Percentiles rank a stretch among this genome's conserved stretches.
These are phyloP conservation scores for Sclerurus mexicanus DNA, from an alignment of 2,113 vertebrate genomes.

Conservation along the genomic window DNA sequence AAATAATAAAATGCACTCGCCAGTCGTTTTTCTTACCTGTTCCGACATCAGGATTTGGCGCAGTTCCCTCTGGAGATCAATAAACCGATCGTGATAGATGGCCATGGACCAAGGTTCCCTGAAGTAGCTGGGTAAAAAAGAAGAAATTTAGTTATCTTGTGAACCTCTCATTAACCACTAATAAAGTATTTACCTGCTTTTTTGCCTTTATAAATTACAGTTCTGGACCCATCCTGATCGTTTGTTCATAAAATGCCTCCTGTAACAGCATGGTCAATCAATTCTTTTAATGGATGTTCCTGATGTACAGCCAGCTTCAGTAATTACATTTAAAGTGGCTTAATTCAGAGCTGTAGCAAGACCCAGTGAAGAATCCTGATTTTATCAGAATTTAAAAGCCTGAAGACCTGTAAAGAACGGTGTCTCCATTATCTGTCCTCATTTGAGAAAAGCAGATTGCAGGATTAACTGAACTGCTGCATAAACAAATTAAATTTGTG, in stretches of 20 bases:
- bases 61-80: constrained; percentile 89
- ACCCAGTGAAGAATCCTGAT: constrained; percentile 92
- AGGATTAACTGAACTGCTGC: constrained; percentile 87
- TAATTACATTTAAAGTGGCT: constrained; percentile 94
- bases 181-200: constrained; percentile 84
- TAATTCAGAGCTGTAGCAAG: constrained; percentile 93
- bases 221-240: constrained; percentile 80
- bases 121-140: constrained; percentile 86
- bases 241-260: constrained; percentile 88
- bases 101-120: constrained; percentile 86
- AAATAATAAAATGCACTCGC: constrained; percentile 28
- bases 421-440: constrained; percentile 86
- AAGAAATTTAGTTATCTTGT: constrained; percentile 77
- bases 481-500: constrained; percentile 89
- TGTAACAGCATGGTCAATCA: constrained; percentile 89
- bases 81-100: constrained; percentile 91
- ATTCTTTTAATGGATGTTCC: constrained; percentile 96
- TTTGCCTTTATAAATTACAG: constrained; percentile 80
- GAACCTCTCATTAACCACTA: constrained; percentile 78
- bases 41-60: constrained; percentile 75
- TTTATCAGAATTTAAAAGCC: constrained; percentile 92
- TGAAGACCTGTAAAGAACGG: constrained; percentile 86
- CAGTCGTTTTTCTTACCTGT: constrained; percentile 69
- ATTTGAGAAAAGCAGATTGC: constrained; percentile 84
- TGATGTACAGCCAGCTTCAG: constrained; percentile 87